Evolutionary conservation across 2,113 vertebrate genomes (phyloP), one percentile per base, ranked within the genome.

Genomic region (Apodemus sylvaticus): DNA sequence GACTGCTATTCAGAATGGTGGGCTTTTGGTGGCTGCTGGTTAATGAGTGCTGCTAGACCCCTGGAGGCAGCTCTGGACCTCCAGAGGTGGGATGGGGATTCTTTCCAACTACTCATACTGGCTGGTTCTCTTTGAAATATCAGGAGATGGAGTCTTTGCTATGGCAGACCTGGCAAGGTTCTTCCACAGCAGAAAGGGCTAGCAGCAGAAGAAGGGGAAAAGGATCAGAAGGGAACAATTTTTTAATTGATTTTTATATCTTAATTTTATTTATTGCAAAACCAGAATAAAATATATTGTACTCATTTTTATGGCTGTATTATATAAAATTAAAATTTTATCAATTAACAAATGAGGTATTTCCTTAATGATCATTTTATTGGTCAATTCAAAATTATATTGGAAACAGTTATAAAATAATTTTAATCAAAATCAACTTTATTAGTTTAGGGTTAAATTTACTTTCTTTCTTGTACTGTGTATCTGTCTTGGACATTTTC

Each of bases 301-400:
- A 39, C 19, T 93, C 29, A 82, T 36, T 89, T 66, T 68, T 96
- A 82, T 13, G 24, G 0, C 60, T 83, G 16, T 68, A 5, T 73
- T 71, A 76, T 81, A 93, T 42, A 48, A 3, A 89, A 62, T 20
- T 20, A 13, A 92, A 82, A 93, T 93, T 95, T 91, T 45, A 77
- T 79, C 29, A 85, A 53, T 20, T 87, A 81, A 92, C 39, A 91
- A 64, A 7, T 36, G 1, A 76, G n/a, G 9, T 60, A 62, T 31
- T 70, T 95, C 5, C 48, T 0, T n/a, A 42, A 91, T 17, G 64
- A 17, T 93, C 58, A 81, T 45, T 94, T 74, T 20, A 89, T 60
- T 34, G 3, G 7, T 74, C 79, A 16, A 89, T 9, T 89, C 76
- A 2, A 94, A 85, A 79, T 74, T 94, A 66, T 68, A 89, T 39